These are phyloP conservation scores for Alethe diademata DNA, from an alignment of 2,113 vertebrate species.

Conservation along the genomic window DNA sequence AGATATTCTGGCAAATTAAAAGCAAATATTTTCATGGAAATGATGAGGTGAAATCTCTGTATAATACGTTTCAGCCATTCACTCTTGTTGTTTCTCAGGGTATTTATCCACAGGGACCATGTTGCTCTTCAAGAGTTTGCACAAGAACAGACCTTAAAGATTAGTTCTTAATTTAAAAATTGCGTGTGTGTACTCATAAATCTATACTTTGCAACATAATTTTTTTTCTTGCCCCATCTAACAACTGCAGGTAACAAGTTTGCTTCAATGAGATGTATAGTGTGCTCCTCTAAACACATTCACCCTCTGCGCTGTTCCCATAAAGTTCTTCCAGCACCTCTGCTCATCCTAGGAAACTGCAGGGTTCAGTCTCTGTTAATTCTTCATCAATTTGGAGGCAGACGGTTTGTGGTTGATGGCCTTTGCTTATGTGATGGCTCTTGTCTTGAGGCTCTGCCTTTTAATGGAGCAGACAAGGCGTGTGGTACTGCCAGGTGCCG, in stretches of 20 bases:
- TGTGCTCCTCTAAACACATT: background rate
- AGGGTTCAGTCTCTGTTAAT: background rate
- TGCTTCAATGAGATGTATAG: background rate
- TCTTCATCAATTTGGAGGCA: background rate
- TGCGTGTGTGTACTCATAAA: background rate
- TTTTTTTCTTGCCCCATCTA: background rate
- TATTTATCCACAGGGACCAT: background rate
- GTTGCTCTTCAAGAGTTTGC: background rate
- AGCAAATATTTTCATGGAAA: constrained; percentile 24
- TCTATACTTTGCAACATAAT: background rate
- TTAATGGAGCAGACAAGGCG: background rate
- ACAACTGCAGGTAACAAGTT: background rate
- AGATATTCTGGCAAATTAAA: constrained; percentile 8
- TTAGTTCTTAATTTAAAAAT: background rate
- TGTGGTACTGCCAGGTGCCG: rapidly evolving
- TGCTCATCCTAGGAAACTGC: background rate
- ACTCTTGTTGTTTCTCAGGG: background rate
- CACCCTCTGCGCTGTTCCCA: background rate
- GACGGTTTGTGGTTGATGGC: background rate
- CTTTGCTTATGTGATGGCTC: background rate
- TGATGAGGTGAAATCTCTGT: background rate
- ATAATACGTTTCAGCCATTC: background rate
- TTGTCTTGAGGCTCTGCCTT: background rate
- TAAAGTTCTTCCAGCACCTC: background rate
- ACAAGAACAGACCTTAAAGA: background rate